Evolutionary conservation across 2,888 invertebrate species (phyloP).

Genomic region (Netelia inedita): DNA sequence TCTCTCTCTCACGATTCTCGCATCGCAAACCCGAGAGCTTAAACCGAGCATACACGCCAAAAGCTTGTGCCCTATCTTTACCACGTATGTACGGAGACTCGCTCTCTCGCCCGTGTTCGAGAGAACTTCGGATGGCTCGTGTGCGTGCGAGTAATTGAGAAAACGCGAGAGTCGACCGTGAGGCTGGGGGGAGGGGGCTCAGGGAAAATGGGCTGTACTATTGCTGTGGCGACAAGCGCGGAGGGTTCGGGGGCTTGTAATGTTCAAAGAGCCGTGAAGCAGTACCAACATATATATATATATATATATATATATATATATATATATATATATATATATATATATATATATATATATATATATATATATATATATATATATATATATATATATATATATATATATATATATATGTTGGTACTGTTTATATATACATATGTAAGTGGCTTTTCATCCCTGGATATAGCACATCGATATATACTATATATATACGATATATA

Average conservation of each 20-base stretch:
- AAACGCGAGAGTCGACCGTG: conserved; percentile 13
- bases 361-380: background rate
- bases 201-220: conserved; percentile 32
- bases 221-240: conserved; percentile 43
- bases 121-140: conserved; percentile 6
- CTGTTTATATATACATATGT: background rate
- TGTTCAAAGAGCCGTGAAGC: conserved; percentile 60
- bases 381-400: too few relatives aligned
- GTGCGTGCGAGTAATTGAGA: conserved; percentile 59
- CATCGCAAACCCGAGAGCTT: conserved; percentile 13
- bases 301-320: background rate
- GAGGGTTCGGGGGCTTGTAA: conserved; percentile 35
- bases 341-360: background rate
- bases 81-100: background rate
- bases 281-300: background rate
- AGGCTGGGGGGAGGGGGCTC: conserved; percentile 6
- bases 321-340: background rate
- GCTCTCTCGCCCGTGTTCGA: background rate
- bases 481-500: too few relatives aligned
- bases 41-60: conserved; percentile 5
- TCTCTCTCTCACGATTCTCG: background rate
- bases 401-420: background rate
- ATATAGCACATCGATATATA: too few relatives aligned
- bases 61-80: background rate
- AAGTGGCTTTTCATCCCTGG: too few relatives aligned